Evolutionary conservation across 2,797 vertebrate species (phyloP), one percentile per base, ranked within the genome.

Genomic region (Acestrorhynchus altus): DNA sequence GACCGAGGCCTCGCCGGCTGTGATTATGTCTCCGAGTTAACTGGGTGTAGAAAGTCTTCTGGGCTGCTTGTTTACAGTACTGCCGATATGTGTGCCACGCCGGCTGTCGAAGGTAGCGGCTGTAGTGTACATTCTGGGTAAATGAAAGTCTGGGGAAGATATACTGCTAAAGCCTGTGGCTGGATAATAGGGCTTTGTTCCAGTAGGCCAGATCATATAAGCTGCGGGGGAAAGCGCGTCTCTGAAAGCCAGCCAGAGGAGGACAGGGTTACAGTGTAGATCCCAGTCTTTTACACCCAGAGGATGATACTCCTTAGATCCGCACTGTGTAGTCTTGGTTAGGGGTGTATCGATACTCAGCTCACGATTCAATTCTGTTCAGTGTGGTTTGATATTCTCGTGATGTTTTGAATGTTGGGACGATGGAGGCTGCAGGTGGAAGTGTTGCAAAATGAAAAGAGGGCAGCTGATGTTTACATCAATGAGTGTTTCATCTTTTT

Each of bases 101-200:
- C 63, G 56, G 52, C 69, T 31, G 70, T 16, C 24, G 15, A 71
- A 77, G 22, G 49, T 60, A 56, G 35, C 24, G 42, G 56, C 61
- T 42, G 7, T 47, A 52, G 35, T 35, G 40, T 40, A 80, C 49
- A 54, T 77, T 70, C 56, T 70, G 80, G 42, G 76, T 47, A 65
- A 73, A 73, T 77, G 57, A 66, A 81, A 77, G 65, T 63, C 59
- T 52, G 59, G 49, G 39, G 18, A 66, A 74, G 26, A 59, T 59
- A 61, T 61, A 54, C 59, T 70, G 42, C 47, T 63, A 56, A 69
- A 79, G 39, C 26, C 74, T 71, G 61, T 28, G 42, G 54, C 57
- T 78, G 57, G 72, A 72, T 75, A 69, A 74, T 80, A 54, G 51
- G 8, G 67, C 75, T 83, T 76, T 67, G 75, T 74, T 81, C 72